Conservation (phyloP, 2,888 invertebrate species). For the Masnerella sp. region DNA sequence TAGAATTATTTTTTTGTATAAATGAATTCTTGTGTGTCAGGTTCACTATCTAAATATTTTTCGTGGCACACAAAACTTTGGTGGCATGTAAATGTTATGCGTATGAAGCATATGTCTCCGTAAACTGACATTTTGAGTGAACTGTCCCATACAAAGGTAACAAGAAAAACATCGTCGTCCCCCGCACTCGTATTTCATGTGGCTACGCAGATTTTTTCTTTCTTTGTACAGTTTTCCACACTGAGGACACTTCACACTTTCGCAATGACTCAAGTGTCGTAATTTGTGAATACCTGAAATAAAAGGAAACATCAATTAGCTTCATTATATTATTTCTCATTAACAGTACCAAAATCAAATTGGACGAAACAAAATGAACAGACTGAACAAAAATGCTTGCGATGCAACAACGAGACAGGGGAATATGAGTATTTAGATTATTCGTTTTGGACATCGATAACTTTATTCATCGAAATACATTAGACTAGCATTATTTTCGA, state of each 20-base stretch:
- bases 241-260: conserved; percentile 67
- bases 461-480: conserved; percentile 50
- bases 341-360: too few species aligned
- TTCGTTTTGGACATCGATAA: conserved; percentile 36
- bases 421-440: not conserved
- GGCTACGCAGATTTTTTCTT: conserved; percentile 73
- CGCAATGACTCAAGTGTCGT: conserved; percentile 23
- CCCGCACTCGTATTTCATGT: conserved; percentile 77
- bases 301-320: conserved; percentile 16
- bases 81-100: conserved; percentile 68
- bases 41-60: conserved; percentile 54
- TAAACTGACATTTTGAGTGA: conserved; percentile 69
- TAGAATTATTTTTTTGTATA: too few species aligned
- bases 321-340: too few species aligned
- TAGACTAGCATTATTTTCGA: conserved; percentile 26
- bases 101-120: conserved; percentile 67
- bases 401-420: not conserved
- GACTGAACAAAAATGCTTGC: conserved; percentile 17
- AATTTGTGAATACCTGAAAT: conserved; percentile 47
- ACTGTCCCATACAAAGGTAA: conserved; percentile 67
- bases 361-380: conserved; percentile 25
- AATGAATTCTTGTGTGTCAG: too few species aligned
- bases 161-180: conserved; percentile 69
- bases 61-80: conserved; percentile 63
- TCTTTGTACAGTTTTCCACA: conserved; percentile 76